Base-by-base conservation (phyloP, 1,140 invertebrate species). In the Idris sp. region DNA sequence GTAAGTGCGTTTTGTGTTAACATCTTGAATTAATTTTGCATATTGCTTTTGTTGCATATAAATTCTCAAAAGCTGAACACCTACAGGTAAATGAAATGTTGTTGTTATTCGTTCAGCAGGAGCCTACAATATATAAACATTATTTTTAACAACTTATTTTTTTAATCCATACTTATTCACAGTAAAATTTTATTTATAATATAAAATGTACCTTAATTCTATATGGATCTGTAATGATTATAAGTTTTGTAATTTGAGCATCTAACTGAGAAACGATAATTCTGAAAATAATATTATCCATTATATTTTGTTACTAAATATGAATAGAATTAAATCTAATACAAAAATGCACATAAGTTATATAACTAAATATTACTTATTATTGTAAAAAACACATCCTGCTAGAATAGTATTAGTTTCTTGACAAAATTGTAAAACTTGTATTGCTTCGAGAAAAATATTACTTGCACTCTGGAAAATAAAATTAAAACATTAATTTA, bases 161-260 rank as follows among this genome's bases (percentile, higher is more conserved):
- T n/a, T n/a, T n/a, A n/a, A n/a, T n/a, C n/a, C n/a, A n/a, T n/a
- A n/a, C n/a, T n/a, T n/a, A n/a, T n/a, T n/a, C n/a, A 10, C 31
- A 33, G 8, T 11, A 33, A 33, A 33, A 11, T 33, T 10, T 33
- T 11, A 33, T 10, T 9, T 10, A 33, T 33, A 6, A 1, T 28
- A 1, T 28, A 28, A 28, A 28, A n/a, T 28, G 10, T 83, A 90
- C 90, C 85, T 94, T 94, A 79, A 95, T 92, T 76, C 92, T 88
- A 76, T 93, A 93, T 2, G 94, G 94, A 88, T 95, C 93, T 22
- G 93, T 93, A 19, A 95, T 90, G 13, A 94, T 91, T 3, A 96
- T 82, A 78, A 91, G 90, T 74, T 95, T 95, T 1, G 94, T 94
- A 49, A 94, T 84, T 64, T 91, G 89, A 49, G 92, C 89, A 73